Percentiles rank a stretch among this genome's conserved stretches.
Evolutionary conservation across 2,888 invertebrate genomes (phyloP).

Genomic region (Stenolophus ochropezus): DNA sequence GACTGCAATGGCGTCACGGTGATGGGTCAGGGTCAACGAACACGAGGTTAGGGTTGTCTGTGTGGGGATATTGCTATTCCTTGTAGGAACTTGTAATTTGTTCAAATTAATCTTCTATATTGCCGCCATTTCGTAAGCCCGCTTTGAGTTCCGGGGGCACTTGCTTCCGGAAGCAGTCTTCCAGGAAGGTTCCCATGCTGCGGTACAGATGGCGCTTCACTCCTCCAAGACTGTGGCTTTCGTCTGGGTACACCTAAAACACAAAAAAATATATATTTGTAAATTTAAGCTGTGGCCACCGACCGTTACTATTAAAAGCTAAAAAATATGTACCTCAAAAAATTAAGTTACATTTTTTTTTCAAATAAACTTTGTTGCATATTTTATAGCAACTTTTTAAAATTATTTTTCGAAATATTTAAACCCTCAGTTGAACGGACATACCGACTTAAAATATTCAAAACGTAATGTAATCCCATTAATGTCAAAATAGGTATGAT

Average conservation of each 20-base stretch:
- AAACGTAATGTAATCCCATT: no score
- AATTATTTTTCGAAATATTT: no score
- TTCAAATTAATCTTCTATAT: conserved; percentile 55
- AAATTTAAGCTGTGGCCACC: no score
- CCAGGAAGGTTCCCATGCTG: conserved; percentile 93
- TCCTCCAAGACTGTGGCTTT: conserved; percentile 88
- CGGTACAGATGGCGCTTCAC: conserved; percentile 91
- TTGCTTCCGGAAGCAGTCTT: conserved; percentile 91
- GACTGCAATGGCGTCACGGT: conserved; percentile 26
- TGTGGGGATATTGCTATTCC: conserved; percentile 45
- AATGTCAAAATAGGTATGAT: no score
- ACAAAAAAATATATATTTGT: background rate
- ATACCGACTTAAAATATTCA: no score
- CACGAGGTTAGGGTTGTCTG: conserved; percentile 8
- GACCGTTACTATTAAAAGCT: no score
- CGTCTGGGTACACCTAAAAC: conserved; percentile 91
- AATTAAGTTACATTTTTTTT: no score
- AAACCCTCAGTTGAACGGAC: no score
- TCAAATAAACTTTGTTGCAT: no score
- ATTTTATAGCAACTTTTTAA: no score
- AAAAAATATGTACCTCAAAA: no score
- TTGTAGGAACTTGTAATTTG: conserved; percentile 27
- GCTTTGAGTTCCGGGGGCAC: conserved; percentile 88
- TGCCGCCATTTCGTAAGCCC: conserved; percentile 84
- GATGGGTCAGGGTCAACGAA: conserved; percentile 27